Base-by-base conservation (phyloP, 2,797 vertebrate species). In the Melanotaenia maccullochi region DNA sequence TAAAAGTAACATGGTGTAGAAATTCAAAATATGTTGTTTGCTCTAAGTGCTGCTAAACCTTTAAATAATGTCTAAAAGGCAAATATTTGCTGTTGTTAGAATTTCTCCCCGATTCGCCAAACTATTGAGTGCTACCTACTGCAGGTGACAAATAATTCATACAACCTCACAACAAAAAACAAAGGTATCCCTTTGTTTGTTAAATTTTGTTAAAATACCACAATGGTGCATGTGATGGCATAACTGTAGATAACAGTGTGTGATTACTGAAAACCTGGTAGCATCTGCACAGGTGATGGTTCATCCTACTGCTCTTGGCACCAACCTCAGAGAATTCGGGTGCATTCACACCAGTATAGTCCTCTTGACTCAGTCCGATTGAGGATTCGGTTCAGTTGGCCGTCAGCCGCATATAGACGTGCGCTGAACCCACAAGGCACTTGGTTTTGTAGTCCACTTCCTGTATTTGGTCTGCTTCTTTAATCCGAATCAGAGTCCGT, bases 241-340 rank as follows among this genome's bases (percentile, higher is more conserved):
- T 54, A 16, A 13, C 14, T 30, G 65, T 12, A 22, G 68, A 62
- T 35, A 25, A 13, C 73, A 60, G 52, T 51, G 25, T 28, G 2
- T 60, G 49, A 55, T 3, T 58, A 30, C 32, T 28, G 33, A 52
- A 12, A 44, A 42, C 8, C 18, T 33, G 1, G 8, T 12, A 36
- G 18, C n/a, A 47, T 2, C 8, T 49, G 16, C 12, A 71, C 33
- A 64, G 30, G 57, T 67, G 71, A 73, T 25, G 24, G 42, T 40
- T 76, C 33, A 44, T 83, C 61, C 73, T 51, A n/a, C 52, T 59
- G 73, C 69, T 81, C 65, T 18, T 40, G 70, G 82, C 68, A 16
- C 5, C 78, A 90, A 92, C 94, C 94, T 61, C 93, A 92, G 94
- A 96, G 95, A 96, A 95, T 95, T 97, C 1, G 9, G 35, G 35